Evolutionary conservation across 1,140 invertebrate species (phyloP).

Genomic region (Bombus vancouverensis): DNA sequence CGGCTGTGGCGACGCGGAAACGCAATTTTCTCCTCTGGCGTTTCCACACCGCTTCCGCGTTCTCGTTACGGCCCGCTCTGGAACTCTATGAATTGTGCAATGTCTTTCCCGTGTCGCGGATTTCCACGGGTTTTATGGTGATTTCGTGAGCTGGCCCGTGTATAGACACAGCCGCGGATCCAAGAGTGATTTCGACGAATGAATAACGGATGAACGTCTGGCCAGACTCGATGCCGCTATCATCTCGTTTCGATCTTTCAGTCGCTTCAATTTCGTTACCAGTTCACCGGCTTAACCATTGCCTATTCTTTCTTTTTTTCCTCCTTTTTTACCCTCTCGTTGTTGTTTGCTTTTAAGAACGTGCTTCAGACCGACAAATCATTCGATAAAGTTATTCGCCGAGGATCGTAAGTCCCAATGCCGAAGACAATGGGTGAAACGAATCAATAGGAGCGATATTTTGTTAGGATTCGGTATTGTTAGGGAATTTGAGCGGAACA

Average conservation of each 20-base stretch:
- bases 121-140: slow-evolving; percentile 50
- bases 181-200: slow-evolving; percentile 37
- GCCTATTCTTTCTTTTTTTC: too few relatives aligned
- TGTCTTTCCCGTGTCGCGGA: slow-evolving; percentile 45
- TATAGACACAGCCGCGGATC: slow-evolving; percentile 15
- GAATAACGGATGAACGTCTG: slow-evolving; percentile 40
- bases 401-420: background rate
- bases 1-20: slow-evolving; percentile 17
- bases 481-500: background rate
- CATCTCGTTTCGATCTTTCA: background rate
- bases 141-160: slow-evolving; percentile 17
- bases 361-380: background rate
- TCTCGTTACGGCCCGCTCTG: slow-evolving; percentile 30
- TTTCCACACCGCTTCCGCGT: slow-evolving; percentile 29
- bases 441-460: background rate
- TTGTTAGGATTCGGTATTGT: slow-evolving; percentile 28
- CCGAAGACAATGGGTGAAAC: background rate
- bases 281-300: background rate
- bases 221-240: background rate
- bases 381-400: background rate
- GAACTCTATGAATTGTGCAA: slow-evolving; percentile 52
- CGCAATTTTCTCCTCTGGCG: slow-evolving; percentile 39
- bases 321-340: too few relatives aligned
- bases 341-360: background rate
- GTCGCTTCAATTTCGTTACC: background rate